phyloP scores from a whole-genome alignment of 2,888 invertebrate genomes.

The Drosophila mulleri region DNA sequence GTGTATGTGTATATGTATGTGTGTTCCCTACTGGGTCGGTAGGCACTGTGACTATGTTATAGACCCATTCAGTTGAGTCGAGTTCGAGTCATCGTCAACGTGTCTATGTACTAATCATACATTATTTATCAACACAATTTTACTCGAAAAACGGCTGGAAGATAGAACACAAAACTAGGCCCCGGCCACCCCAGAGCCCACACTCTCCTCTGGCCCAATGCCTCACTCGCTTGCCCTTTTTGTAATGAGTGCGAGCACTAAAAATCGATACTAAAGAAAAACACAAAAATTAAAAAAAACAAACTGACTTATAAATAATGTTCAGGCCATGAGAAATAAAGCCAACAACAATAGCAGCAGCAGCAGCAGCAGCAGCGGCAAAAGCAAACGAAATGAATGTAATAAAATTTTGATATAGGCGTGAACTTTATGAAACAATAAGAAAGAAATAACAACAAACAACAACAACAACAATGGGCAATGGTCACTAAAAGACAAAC shows the following conservation, averaged over 20 bases:
- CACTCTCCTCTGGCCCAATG: not conserved
- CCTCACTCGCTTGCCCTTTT: slow-evolving; percentile 3
- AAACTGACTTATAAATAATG: slow-evolving; percentile 74
- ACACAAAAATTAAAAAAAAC: slow-evolving; percentile 62
- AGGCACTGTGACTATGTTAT: slow-evolving; percentile 8
- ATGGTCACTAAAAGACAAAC: slow-evolving; percentile 68
- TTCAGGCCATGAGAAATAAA: slow-evolving; percentile 32
- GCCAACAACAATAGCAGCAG: slow-evolving; percentile 8
- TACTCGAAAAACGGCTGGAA: slow-evolving; percentile 77
- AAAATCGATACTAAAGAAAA: slow-evolving; percentile 78
- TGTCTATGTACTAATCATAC: slow-evolving; percentile 81
- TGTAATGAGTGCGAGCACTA: slow-evolving; percentile 51
- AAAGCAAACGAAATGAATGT: slow-evolving; percentile 25
- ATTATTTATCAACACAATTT: slow-evolving; percentile 76
- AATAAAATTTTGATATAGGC: slow-evolving; percentile 78
- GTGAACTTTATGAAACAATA: slow-evolving; percentile 74
- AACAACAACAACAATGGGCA: slow-evolving; percentile 21
- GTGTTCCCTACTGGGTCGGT: slow-evolving; percentile 30
- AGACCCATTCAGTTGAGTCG: slow-evolving; percentile 40
- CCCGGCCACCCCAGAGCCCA: not conserved
- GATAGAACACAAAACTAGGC: slow-evolving; percentile 38
- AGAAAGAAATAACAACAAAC: slow-evolving; percentile 13
- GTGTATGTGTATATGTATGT: slow-evolving; percentile 16
- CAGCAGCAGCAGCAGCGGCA: not conserved
- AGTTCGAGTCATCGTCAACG: slow-evolving; percentile 79